A percentile compares a stretch with the other conserved stretches of the same genome.
Evolutionary conservation across 2,797 vertebrate species (phyloP).

Genomic region (Liasis olivaceus): DNA sequence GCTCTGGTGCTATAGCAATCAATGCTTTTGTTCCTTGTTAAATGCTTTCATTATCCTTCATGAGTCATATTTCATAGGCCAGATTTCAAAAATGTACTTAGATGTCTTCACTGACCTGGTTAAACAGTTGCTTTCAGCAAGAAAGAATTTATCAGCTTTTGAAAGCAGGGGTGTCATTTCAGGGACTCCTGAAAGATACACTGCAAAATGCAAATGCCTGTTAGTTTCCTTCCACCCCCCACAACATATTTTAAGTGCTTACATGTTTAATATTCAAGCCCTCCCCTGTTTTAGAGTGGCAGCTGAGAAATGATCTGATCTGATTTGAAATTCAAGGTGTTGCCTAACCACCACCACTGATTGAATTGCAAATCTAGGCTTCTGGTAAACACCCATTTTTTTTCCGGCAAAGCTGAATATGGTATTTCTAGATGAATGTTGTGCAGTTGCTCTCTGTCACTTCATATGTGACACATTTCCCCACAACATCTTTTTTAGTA

Average conservation of each 20-base stretch:
- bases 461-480: too few relatives aligned
- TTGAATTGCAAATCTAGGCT: background rate
- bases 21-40: conserved; percentile 56
- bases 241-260: background rate
- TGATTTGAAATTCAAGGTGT: background rate
- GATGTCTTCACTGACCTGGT: conserved; percentile 12
- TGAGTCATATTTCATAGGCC: conserved; percentile 37
- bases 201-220: background rate
- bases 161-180: background rate
- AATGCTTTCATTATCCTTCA: conserved; percentile 46
- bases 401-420: background rate
- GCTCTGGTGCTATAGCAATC: conserved; percentile 19
- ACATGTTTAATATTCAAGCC: background rate
- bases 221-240: too few relatives aligned
- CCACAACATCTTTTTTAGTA: too few relatives aligned
- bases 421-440: background rate
- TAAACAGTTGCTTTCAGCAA: background rate
- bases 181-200: background rate
- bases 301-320: background rate
- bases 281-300: background rate
- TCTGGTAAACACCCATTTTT: background rate
- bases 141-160: background rate
- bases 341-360: background rate
- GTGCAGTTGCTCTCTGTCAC: too few relatives aligned
- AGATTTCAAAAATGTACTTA: conserved; percentile 36